phyloP scores from a whole-genome alignment of 2,797 vertebrate species.

The Sebastes hubbsi region DNA sequence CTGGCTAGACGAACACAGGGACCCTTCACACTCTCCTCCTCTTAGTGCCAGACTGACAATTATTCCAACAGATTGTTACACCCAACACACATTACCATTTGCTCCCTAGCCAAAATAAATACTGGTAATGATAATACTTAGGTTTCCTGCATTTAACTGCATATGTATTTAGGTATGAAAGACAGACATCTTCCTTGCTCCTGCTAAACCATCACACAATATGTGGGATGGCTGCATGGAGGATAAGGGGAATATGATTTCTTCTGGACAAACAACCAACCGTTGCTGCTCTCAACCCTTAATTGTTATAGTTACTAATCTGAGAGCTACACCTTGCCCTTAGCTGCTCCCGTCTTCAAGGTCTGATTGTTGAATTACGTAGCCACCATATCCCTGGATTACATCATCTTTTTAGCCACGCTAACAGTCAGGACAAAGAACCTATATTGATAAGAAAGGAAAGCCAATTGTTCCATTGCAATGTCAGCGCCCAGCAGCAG shows the following conservation, averaged over 20 bases:
- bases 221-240: slow-evolving; percentile 3
- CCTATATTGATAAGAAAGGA: no score
- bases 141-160: slow-evolving; percentile 46
- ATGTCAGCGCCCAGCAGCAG: no score
- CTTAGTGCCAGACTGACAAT: slow-evolving; percentile 28
- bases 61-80: slow-evolving; percentile 56
- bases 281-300: slow-evolving; percentile 33
- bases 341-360: not conserved
- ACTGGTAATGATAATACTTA: slow-evolving; percentile 59
- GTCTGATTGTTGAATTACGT: slow-evolving; percentile 8
- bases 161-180: slow-evolving; percentile 57
- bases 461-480: no score
- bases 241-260: slow-evolving; percentile 11
- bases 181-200: slow-evolving; percentile 29
- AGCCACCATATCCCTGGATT: not conserved
- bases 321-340: slow-evolving; percentile 26
- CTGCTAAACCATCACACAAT: slow-evolving; percentile 30
- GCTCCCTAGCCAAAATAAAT: slow-evolving; percentile 53
- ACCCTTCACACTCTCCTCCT: slow-evolving; percentile 14
- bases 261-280: slow-evolving; percentile 61
- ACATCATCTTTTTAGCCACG: not conserved
- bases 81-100: slow-evolving; percentile 48
- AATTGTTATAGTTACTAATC: slow-evolving; percentile 47
- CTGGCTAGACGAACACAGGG: slow-evolving; percentile 4
- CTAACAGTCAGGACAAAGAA: not conserved